phyloP scores from a whole-genome alignment of 2,797 vertebrate species.

The Leucoraja ocellata region DNA sequence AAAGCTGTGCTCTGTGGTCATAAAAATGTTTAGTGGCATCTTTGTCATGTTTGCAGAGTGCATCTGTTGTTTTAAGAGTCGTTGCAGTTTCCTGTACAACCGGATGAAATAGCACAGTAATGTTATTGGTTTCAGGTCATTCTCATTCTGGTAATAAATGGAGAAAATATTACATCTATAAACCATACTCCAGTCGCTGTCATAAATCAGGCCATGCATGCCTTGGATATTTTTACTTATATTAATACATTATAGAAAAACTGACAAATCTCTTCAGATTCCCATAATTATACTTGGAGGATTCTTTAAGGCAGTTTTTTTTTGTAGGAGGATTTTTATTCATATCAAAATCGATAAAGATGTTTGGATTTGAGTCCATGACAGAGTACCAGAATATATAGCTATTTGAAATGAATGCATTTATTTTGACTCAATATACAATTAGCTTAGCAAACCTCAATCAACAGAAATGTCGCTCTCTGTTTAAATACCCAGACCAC shows the following conservation, averaged over 20 bases:
- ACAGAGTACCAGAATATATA: not conserved
- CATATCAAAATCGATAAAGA: not conserved
- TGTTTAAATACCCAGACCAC: too few species aligned
- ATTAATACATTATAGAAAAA: not conserved
- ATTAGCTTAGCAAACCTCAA: not conserved
- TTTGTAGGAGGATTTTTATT: not conserved
- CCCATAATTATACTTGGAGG: too few species aligned
- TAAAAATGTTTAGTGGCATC: not conserved
- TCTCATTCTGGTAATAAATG: not conserved
- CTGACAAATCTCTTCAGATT: not conserved
- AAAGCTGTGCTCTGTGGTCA: constrained; percentile 1
- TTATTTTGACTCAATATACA: not conserved
- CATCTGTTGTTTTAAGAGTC: not conserved
- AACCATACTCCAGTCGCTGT: not conserved
- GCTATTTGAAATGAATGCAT: not conserved
- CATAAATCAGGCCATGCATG: not conserved
- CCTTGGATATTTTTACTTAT: not conserved
- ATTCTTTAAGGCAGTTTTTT: too few species aligned
- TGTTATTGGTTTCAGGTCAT: not conserved
- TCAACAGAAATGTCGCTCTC: not conserved
- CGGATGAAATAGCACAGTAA: not conserved
- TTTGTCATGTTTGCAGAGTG: not conserved
- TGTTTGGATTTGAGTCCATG: not conserved
- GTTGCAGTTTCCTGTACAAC: not conserved
- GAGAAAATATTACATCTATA: not conserved